phyloP scores from a whole-genome alignment of 1,140 invertebrate genomes.

The Magallana ariakensis region DNA sequence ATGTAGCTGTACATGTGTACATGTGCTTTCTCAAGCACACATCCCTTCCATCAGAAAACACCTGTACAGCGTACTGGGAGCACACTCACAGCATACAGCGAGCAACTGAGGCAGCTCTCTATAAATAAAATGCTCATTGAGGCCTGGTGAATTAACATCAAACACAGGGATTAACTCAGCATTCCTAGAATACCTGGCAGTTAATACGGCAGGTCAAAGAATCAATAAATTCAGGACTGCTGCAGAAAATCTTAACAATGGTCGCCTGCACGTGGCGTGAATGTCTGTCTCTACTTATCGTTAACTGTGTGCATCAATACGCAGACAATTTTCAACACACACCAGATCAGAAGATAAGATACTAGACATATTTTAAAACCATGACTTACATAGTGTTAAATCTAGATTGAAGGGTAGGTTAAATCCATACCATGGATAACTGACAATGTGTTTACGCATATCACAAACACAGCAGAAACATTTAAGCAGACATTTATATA shows the following conservation, averaged over 20 bases:
- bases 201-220: slow-evolving; percentile 34
- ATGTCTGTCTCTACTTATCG: not conserved
- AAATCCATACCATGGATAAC: no score
- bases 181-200: slow-evolving; percentile 28
- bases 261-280: not conserved
- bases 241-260: slow-evolving; percentile 29
- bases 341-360: no score
- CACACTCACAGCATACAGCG: not conserved
- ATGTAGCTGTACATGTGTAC: no score
- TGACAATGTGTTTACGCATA: no score
- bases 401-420: no score
- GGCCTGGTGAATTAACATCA: slow-evolving; percentile 31
- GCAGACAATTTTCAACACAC: not conserved
- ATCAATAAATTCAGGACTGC: slow-evolving; percentile 18
- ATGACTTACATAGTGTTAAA: no score
- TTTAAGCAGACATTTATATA: no score
- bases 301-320: not conserved
- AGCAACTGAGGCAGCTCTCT: not conserved
- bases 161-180: slow-evolving; percentile 3
- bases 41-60: not conserved
- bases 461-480: no score
- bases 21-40: no score
- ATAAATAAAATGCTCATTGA: slow-evolving; percentile 29
- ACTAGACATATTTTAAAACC: no score
- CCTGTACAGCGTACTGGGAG: not conserved